Evolutionary conservation across 2,113 vertebrate species (phyloP).

Genomic region (Accipiter virgatus): DNA sequence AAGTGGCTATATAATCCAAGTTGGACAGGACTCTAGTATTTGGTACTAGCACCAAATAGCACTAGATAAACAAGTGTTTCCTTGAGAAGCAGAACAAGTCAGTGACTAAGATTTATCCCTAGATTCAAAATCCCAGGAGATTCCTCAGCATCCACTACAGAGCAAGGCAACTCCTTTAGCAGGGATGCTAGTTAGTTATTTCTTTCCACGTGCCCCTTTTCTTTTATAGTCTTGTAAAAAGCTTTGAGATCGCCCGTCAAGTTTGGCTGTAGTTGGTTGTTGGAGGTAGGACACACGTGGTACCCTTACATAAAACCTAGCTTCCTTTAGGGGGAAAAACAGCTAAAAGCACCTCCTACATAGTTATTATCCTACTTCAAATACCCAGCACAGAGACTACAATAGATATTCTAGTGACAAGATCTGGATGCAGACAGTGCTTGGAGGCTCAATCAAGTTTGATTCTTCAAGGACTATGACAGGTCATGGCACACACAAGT

Average conservation of each 20-base stretch:
- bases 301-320: background rate
- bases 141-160: background rate
- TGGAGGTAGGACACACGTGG: background rate
- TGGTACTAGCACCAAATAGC: fast-evolving
- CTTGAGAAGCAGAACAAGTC: background rate
- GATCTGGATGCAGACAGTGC: background rate
- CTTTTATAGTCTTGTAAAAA: background rate
- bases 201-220: background rate
- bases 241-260: background rate
- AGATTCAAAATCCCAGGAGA: background rate
- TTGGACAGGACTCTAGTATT: background rate
- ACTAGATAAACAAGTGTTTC: background rate
- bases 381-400: background rate
- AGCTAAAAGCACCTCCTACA: background rate
- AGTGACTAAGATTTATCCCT: background rate
- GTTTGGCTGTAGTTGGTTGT: background rate
- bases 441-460: background rate
- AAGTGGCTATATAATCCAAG: background rate
- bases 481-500: background rate
- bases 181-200: background rate
- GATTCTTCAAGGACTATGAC: background rate
- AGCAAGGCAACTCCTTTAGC: background rate
- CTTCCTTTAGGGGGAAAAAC: background rate
- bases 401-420: background rate
- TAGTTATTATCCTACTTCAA: background rate